These are phyloP conservation scores for Diabrotica undecimpunctata DNA, from an alignment of 1,140 invertebrate species.

Conservation along the genomic window DNA sequence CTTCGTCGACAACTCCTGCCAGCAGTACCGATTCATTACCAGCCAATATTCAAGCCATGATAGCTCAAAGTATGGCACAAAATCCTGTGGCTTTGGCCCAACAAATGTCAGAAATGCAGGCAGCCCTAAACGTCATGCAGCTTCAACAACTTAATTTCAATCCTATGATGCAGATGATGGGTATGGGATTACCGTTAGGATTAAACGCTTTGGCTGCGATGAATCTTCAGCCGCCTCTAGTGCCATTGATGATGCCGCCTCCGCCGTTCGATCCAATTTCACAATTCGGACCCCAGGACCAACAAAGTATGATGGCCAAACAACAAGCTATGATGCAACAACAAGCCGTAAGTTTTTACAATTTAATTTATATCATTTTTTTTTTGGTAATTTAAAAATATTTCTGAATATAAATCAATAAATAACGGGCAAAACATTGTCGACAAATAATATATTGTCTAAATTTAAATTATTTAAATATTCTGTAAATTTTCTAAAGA, in stretches of 20 bases:
- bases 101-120: slow-evolving; percentile 81
- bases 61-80: slow-evolving; percentile 49
- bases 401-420: too few species aligned
- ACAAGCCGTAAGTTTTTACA: slow-evolving; percentile 60
- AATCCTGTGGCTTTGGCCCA: slow-evolving; percentile 65
- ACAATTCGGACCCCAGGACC: slow-evolving; percentile 55
- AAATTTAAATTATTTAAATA: too few species aligned
- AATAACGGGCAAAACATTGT: too few species aligned
- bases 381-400: too few species aligned
- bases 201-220: slow-evolving; percentile 80
- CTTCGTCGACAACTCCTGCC: slow-evolving; percentile 58
- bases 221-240: slow-evolving; percentile 81
- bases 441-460: too few species aligned
- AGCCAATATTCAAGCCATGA: slow-evolving; percentile 49
- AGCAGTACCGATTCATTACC: slow-evolving; percentile 61
- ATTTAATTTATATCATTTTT: background rate
- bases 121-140: slow-evolving; percentile 83
- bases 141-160: slow-evolving; percentile 77
- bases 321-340: slow-evolving; percentile 66
- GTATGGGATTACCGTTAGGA: slow-evolving; percentile 79
- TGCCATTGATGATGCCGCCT: slow-evolving; percentile 86
- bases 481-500: too few species aligned
- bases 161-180: slow-evolving; percentile 81
- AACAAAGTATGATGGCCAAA: slow-evolving; percentile 57
- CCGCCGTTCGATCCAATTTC: slow-evolving; percentile 67